Conservation (phyloP, 2,113 vertebrate species). For the Caracal caracal region DNA sequence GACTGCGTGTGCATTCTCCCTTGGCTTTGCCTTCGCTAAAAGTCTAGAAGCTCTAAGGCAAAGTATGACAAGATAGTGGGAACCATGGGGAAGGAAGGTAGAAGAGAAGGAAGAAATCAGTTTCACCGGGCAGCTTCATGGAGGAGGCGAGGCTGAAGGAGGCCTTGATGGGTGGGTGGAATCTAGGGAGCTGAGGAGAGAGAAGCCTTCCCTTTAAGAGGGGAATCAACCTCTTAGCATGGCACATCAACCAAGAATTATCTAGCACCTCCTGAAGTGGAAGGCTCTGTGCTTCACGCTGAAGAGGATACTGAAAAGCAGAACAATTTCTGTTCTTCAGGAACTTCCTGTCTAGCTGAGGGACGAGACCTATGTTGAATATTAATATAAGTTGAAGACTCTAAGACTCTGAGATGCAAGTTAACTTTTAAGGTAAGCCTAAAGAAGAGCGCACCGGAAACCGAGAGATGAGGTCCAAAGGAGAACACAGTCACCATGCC, state of each 20-base stretch:
- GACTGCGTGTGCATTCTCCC: not conserved
- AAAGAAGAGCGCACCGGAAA: not conserved
- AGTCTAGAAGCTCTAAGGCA: not conserved
- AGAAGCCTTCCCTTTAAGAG: not conserved
- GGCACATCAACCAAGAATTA: not conserved
- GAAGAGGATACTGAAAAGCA: not conserved
- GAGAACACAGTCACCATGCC: not conserved
- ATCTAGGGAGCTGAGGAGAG: not conserved
- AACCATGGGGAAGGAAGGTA: not conserved
- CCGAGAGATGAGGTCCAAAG: not conserved
- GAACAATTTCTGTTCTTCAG: constrained; percentile 4
- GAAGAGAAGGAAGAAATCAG: not conserved
- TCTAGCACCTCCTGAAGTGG: not conserved
- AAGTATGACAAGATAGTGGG: not conserved
- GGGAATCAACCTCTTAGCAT: not conserved
- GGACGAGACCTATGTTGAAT: not conserved
- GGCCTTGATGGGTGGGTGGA: not conserved
- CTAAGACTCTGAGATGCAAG: not conserved
- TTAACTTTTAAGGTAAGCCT: not conserved
- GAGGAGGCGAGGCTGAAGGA: not conserved
- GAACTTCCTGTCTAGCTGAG: constrained; percentile 9
- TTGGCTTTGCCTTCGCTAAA: not conserved
- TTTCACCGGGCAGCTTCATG: not conserved
- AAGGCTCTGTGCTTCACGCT: not conserved
- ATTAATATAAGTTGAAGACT: not conserved